These are phyloP conservation scores for Vannuccia rotundouncinata DNA, from an alignment of 2,888 invertebrate species.

Conservation along the genomic window DNA sequence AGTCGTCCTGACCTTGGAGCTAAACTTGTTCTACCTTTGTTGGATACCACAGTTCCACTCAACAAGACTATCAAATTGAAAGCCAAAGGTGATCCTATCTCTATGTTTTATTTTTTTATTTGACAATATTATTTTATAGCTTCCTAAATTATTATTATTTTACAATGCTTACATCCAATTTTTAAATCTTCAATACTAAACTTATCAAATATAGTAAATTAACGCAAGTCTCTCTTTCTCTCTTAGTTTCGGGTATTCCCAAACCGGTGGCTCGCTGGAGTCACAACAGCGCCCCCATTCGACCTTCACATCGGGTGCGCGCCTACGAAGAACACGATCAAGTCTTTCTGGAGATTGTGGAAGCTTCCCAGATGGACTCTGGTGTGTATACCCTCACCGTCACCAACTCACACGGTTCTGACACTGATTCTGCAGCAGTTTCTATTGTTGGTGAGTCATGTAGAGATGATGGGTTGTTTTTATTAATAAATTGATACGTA, in stretches of 20 bases:
- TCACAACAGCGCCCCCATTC: conserved; percentile 72
- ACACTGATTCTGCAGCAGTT: conserved; percentile 2
- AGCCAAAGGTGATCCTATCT: conserved; percentile 14
- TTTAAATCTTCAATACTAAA: too few species aligned
- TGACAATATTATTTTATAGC: too few species aligned
- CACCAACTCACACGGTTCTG: conserved; percentile 6
- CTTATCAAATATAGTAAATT: too few species aligned
- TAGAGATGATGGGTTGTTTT: too few species aligned
- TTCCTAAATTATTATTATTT: too few species aligned
- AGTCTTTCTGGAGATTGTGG: conserved; percentile 59
- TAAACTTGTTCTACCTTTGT: conserved; percentile 10
- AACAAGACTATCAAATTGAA: conserved; percentile 7
- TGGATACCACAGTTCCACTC: conserved; percentile 2
- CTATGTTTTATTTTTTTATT: too few species aligned
- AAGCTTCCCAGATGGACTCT: conserved; percentile 8
- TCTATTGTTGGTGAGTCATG: background rate
- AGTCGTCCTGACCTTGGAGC: background rate
- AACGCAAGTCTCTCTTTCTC: background rate
- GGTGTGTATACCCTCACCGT: conserved; percentile 31
- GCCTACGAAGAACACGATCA: conserved; percentile 75
- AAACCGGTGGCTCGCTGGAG: conserved; percentile 59
- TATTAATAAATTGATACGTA: too few species aligned
- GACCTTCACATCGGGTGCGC: conserved; percentile 70
- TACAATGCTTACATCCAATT: too few species aligned
- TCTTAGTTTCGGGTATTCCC: background rate